Base-by-base conservation (phyloP, 1,140 invertebrate species). In the Rhyzopertha dominica region DNA sequence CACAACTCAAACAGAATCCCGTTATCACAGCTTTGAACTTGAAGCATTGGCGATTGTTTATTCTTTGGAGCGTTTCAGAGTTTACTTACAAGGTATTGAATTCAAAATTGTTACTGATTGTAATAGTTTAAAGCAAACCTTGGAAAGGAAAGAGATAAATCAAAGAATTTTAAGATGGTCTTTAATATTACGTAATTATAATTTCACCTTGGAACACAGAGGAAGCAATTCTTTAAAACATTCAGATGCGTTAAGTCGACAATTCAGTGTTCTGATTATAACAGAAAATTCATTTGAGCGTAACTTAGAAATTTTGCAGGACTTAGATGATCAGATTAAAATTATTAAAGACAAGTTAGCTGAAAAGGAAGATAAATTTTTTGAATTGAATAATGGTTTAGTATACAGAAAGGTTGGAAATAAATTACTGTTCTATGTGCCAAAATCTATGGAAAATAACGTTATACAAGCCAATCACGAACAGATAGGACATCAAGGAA, bases 401-500 rank as follows among this genome's bases (percentile, higher is more conserved):
- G 47, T 55, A 3, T 58, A 52, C 26, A 26, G 50, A 10, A 49
- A 58, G 18, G 10, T 7, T 26, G 37, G 47, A 18, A 20, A 14
- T 10, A 26, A 43, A 1, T 19, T 31, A 19, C 24, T 59, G 7
- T 57, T 59, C 40, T 54, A 58, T 41, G 56, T 56, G 3, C 52
- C 54, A 0, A 1, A 43, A 26, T 9, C 16, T 2, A 51, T 59
- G 38, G 43, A 51, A 35, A 2, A 42, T 3, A 43, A 45, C 25
- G 43, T 57, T n/a, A 36, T 59, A 10, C 20, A 14, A 23, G 41
- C 13, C 9, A 34, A 48, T 46, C 56, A 58, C 23, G 54, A 59
- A 17, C 44, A 56, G 2, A 35, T 58, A 10, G 59, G 56, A 23
- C 61, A 63, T 30, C 29, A 54, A 26, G 51, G 61, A 5, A 13